phyloP scores from a whole-genome alignment of 2,797 vertebrate species.

The Acropternis orthonyx region DNA sequence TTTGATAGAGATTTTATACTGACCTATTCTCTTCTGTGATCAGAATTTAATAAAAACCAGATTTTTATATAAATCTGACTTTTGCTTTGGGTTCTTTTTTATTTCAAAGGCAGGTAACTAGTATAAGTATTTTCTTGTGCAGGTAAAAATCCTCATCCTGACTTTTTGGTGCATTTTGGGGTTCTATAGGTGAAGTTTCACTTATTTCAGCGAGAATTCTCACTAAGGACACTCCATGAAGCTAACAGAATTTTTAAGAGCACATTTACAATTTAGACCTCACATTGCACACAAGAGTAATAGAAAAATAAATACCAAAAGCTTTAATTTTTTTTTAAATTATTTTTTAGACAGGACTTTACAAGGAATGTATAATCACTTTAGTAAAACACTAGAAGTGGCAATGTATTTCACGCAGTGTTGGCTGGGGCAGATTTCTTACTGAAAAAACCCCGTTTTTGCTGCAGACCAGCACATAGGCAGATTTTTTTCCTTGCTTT shows the following conservation, averaged over 20 bases:
- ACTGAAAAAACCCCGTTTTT: not conserved
- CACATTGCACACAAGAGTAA: not conserved
- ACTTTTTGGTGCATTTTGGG: not conserved
- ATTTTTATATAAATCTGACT: not conserved
- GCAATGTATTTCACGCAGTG: not conserved
- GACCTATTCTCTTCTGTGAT: conserved; percentile 1
- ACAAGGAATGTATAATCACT: not conserved
- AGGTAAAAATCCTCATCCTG: not conserved
- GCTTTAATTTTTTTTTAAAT: not conserved
- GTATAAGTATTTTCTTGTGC: not conserved
- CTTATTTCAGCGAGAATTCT: not conserved
- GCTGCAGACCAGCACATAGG: not conserved
- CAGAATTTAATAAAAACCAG: conserved; percentile 22
- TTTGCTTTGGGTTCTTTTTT: not conserved
- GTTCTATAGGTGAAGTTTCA: not conserved
- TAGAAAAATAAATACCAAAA: not conserved
- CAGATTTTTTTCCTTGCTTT: not conserved
- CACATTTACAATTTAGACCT: not conserved
- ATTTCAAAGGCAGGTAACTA: not conserved
- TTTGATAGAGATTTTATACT: conserved; percentile 26
- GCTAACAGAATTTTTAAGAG: not conserved
- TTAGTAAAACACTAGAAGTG: not conserved
- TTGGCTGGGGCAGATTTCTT: not conserved
- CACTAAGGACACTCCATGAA: not conserved
- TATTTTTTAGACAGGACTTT: not conserved